phyloP scores from a whole-genome alignment of 2,797 vertebrate genomes.

The Melanotaenia pygmaea region DNA sequence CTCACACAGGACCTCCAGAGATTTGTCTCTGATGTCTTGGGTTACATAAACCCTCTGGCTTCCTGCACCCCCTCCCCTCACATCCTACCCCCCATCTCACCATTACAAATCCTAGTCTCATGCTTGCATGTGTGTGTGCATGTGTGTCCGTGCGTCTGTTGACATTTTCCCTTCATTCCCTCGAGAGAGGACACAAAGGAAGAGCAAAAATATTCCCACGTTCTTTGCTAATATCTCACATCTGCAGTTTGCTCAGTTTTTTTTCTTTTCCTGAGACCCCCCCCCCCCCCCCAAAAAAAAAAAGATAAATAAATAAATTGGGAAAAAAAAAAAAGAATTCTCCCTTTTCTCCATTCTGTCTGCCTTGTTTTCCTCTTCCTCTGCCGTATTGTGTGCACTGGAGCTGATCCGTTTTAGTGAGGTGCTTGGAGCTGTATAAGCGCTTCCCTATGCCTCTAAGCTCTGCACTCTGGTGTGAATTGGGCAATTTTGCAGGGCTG shows the following conservation, averaged over 20 bases:
- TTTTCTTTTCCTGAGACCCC: conserved; percentile 33
- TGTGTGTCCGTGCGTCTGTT: conserved; percentile 53
- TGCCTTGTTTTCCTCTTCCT: conserved; percentile 42
- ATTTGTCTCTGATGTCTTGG: conserved; percentile 62
- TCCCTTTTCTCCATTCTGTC: not conserved
- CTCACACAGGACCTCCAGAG: conserved; percentile 58
- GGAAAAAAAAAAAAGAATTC: not conserved
- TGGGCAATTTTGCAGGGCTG: conserved; percentile 38
- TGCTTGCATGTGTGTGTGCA: conserved; percentile 28
- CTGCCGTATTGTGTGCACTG: conserved; percentile 46
- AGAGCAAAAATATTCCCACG: conserved; percentile 73
- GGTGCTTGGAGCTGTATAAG: conserved; percentile 49
- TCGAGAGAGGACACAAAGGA: conserved; percentile 58
- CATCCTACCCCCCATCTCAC: conserved; percentile 21
- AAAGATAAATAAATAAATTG: too few relatives aligned
- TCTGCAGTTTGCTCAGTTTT: conserved; percentile 65
- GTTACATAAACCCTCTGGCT: conserved; percentile 70
- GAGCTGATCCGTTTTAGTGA: conserved; percentile 55
- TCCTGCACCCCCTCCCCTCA: conserved; percentile 21
- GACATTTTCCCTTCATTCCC: conserved; percentile 74
- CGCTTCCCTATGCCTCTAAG: conserved; percentile 49
- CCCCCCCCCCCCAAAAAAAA: not conserved
- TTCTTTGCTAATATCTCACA: conserved; percentile 65
- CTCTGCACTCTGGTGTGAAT: conserved; percentile 50
- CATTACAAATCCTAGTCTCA: conserved; percentile 51